Evolutionary conservation across 2,113 vertebrate species (phyloP).

Genomic region (Speoplatyrhinus poulsoni): DNA sequence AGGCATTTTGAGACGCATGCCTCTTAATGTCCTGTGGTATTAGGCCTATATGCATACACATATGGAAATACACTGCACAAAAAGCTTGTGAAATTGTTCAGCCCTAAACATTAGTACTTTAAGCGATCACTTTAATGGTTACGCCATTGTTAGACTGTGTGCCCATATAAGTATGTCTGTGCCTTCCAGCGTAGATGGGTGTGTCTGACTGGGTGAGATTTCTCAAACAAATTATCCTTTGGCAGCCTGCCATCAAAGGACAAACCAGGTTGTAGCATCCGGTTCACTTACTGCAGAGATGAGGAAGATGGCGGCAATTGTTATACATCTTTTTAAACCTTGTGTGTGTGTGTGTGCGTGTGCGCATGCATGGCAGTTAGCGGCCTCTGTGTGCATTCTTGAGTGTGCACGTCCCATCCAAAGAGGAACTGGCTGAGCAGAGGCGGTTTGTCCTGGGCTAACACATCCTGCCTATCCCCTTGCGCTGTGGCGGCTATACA

Average conservation of each 20-base stretch:
- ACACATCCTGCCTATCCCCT: too few species aligned
- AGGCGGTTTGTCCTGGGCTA: not conserved
- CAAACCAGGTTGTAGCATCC: constrained; percentile 30
- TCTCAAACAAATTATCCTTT: constrained; percentile 6
- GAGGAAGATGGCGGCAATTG: not conserved
- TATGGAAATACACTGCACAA: too few species aligned
- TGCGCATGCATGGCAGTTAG: not conserved
- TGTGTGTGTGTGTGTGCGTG: constrained; percentile 2
- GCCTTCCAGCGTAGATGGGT: constrained; percentile 8
- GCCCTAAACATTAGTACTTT: too few species aligned
- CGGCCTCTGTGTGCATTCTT: not conserved
- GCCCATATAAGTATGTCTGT: constrained; percentile 4
- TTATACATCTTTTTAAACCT: not conserved
- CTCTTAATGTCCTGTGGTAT: not conserved
- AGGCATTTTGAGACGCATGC: too few species aligned
- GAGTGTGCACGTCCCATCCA: constrained; percentile 21
- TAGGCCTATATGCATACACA: not conserved
- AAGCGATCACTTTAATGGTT: too few species aligned
- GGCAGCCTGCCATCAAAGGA: constrained; percentile 30
- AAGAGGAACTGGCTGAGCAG: constrained; percentile 14
- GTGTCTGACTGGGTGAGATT: constrained; percentile 10
- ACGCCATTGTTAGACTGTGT: not conserved
- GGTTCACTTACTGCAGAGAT: not conserved
- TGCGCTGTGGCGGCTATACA: not conserved
- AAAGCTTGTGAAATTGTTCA: too few species aligned